Base-by-base conservation (phyloP, 1,140 invertebrate genomes). In the Caligus rogercresseyi region DNA sequence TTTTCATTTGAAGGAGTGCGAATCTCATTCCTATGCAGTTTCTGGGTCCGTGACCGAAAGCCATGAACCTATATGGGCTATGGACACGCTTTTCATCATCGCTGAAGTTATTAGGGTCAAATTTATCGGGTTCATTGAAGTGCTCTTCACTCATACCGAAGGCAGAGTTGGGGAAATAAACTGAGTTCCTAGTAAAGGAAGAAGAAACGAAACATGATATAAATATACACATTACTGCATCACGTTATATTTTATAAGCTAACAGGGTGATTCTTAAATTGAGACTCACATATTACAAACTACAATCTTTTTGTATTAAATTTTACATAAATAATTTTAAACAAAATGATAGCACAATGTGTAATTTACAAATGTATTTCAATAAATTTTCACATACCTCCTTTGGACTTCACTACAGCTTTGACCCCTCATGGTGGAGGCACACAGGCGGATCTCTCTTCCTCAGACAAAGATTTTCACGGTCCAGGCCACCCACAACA, bases 21-120 rank as follows among this genome's bases (percentile, higher is more conserved):
- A 62, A 62, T 18, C 60, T 59, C 51, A 62, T 53, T 54, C 81
- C 82, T 56, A 85, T 81, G 68, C 83, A 87, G 69, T 85, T 86
- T 65, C 85, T 76, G 1, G 80, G 79, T 2, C 84, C 85, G 52
- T 81, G 84, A 67, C 82, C 84, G 70, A 87, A 87, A 13, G 83
- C 84, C 20, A 85, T 78, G 67, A 82, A 87, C 1, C 81, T 75
- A 67, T 77, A 83, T 0, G 81, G 79, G 69, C 82, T 76, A 60
- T 81, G 73, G 26, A 77, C 74, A 26, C 71, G 70, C 23, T 73
- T 72, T 67, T 81, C 80, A 65, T 79, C 76, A 14, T 80, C 78
- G 20, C 80, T 70, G 72, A 89, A 89, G 68, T 84, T 76, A 61
- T 88, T 83, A 0, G 87, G 86, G 71, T 87, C 78, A 70, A 86